These are phyloP conservation scores for Drosophila merina DNA, from an alignment of 2,888 invertebrate genomes.

Conservation along the genomic window DNA sequence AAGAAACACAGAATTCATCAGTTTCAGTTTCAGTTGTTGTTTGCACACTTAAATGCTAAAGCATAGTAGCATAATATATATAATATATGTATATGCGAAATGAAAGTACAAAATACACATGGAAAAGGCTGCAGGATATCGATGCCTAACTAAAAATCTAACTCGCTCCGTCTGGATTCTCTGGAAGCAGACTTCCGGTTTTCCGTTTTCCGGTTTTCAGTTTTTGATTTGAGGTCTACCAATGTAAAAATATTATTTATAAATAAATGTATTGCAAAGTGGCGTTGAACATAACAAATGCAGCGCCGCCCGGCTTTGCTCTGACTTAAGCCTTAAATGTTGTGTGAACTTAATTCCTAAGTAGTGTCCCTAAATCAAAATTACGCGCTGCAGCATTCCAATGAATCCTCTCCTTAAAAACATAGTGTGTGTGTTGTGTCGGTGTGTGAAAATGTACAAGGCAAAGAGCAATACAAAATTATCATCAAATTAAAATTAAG, in stretches of 20 bases:
- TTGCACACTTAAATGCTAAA: conserved; percentile 57
- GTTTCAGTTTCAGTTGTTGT: conserved; percentile 33
- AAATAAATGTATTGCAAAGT: conserved; percentile 75
- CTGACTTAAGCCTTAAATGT: conserved; percentile 72
- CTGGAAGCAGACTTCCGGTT: conserved; percentile 20
- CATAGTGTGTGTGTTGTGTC: conserved; percentile 41
- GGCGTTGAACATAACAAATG: conserved; percentile 59
- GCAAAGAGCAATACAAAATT: conserved; percentile 63
- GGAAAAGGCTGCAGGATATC: conserved; percentile 25
- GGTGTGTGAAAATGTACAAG: conserved; percentile 71
- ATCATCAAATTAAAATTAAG: conserved; percentile 65
- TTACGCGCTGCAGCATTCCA: conserved; percentile 22
- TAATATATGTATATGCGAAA: conserved; percentile 13
- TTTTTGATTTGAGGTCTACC: conserved; percentile 67
- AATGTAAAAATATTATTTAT: conserved; percentile 53
- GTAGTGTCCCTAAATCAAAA: conserved; percentile 35
- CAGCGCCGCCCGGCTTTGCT: conserved; percentile 68
- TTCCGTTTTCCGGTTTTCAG: conserved; percentile 23
- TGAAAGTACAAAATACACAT: conserved; percentile 50
- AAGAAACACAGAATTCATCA: conserved; percentile 43
- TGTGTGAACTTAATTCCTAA: conserved; percentile 65
- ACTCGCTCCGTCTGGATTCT: conserved; percentile 50
- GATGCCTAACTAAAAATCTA: conserved; percentile 51
- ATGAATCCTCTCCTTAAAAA: conserved; percentile 29
- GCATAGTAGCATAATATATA: conserved; percentile 31